A percentile compares a stretch with the other conserved stretches of the same genome.
Evolutionary conservation across 2,113 vertebrate species (phyloP).

Genomic region (Corynorhinus townsendii): DNA sequence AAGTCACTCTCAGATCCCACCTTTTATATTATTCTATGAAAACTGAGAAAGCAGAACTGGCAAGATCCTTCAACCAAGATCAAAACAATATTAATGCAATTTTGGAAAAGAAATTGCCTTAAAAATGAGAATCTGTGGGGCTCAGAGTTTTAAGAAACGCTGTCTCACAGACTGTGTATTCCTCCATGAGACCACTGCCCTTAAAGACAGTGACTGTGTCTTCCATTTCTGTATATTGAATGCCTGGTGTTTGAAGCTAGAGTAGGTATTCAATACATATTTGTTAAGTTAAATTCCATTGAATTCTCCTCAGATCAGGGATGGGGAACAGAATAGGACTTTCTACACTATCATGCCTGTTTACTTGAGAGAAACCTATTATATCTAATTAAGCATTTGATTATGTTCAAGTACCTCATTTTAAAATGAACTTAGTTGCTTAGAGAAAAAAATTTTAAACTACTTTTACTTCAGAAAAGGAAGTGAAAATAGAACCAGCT

Average conservation of each 20-base stretch:
- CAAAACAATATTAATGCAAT: not conserved
- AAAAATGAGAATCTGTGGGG: not conserved
- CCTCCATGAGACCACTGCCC: not conserved
- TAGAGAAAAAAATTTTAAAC: not conserved
- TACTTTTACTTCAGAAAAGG: not conserved
- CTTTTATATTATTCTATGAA: not conserved
- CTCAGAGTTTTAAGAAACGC: not conserved
- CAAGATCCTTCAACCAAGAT: not conserved
- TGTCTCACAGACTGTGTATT: not conserved
- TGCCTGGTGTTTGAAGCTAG: not conserved
- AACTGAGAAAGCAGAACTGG: not conserved
- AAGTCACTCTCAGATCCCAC: not conserved
- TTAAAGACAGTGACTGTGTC: not conserved
- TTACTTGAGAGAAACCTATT: not conserved
- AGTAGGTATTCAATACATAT: not conserved
- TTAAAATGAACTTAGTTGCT: not conserved
- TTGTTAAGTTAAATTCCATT: not conserved
- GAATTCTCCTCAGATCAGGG: not conserved
- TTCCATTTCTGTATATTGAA: not conserved
- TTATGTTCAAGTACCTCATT: not conserved
- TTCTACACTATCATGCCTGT: not conserved
- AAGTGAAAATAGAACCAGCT: not conserved
- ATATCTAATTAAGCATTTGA: not conserved
- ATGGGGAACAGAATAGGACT: not conserved
- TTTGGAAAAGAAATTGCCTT: conserved; percentile 37